Evolutionary conservation across 2,797 vertebrate species (phyloP).

Genomic region (Lerista edwardsae): DNA sequence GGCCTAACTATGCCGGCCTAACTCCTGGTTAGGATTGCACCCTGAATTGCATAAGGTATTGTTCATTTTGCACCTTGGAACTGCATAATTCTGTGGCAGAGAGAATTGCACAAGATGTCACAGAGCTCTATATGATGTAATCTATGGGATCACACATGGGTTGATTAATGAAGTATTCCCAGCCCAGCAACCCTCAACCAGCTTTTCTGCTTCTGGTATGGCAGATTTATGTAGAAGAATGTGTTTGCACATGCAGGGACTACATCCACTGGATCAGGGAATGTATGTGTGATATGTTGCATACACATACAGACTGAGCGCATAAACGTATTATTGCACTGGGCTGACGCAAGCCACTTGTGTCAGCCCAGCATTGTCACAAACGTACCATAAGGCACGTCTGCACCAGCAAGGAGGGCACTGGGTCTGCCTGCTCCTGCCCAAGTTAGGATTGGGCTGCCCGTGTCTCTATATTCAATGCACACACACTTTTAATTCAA

Average conservation of each 20-base stretch:
- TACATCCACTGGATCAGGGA: background rate
- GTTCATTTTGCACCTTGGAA: no score
- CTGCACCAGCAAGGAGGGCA: no score
- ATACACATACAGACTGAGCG: background rate
- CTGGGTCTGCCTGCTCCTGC: no score
- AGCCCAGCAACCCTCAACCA: background rate
- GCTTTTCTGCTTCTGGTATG: background rate
- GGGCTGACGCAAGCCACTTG: no score
- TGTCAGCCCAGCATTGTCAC: no score
- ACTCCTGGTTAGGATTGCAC: no score
- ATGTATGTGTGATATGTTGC: background rate
- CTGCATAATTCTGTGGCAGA: background rate
- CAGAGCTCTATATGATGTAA: background rate
- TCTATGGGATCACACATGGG: no score
- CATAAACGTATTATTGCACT: no score
- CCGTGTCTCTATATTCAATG: background rate
- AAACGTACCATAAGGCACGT: no score
- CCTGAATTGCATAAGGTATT: no score
- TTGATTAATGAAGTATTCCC: background rate
- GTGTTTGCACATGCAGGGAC: background rate
- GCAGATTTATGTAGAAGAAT: background rate
- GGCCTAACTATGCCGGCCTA: no score
- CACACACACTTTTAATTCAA: background rate
- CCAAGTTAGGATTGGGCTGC: no score
- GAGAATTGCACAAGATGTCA: background rate